Base-by-base conservation (phyloP, 64 coral and sea anemone genomes). In the Montipora cactus region DNA sequence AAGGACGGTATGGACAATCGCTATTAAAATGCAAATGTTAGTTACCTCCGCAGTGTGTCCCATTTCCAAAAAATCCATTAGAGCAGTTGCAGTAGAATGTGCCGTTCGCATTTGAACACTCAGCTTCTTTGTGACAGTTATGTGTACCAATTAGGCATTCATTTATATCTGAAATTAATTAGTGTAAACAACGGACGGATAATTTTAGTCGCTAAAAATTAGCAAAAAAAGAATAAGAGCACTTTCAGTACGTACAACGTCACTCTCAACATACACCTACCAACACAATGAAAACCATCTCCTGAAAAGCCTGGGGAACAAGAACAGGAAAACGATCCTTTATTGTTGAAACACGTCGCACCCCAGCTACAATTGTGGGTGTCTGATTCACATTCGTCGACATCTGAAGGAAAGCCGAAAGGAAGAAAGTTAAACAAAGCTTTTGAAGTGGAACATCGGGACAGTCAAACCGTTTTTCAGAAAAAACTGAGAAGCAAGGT, bases 71-170 rank as follows among this genome's bases (percentile, higher is more conserved):
- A 74, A 95, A 98, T 22, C 93, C 93, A 75, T 45, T 66, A 59
- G 58, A 78, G 61, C 96, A 98, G 53, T 92, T 95, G 83, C 96
- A 98, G n/a, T 95, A 49, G 78, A 95, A 98, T 4, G 96, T 87
- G 47, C 93, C 89, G 46, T 98, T 98, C 9, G 81, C 80, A 66
- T 98, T 98, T n/a, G 90, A 76, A 92, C 96, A 98, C 59, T 84
- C 71, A 11, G 96, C 96, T 14, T 92, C 91, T 21, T 77, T 6
- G 66, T 98, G 89, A 75, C 96, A 98, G 58, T 95, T 88, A 45
- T 98, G 83, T 21, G 90, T 94, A 8, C 89, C 72, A 2, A 95
- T 90, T 19, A 55, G 18, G 18, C 96, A 98, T 84, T 98, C 96
- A 74, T 98, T 81, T 14, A 95, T 92, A 84, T 98, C 96, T 98